Evolutionary conservation across 1,140 invertebrate species (phyloP), one percentile per base, ranked within the genome.

Genomic region (Drosophila prosaltans): DNA sequence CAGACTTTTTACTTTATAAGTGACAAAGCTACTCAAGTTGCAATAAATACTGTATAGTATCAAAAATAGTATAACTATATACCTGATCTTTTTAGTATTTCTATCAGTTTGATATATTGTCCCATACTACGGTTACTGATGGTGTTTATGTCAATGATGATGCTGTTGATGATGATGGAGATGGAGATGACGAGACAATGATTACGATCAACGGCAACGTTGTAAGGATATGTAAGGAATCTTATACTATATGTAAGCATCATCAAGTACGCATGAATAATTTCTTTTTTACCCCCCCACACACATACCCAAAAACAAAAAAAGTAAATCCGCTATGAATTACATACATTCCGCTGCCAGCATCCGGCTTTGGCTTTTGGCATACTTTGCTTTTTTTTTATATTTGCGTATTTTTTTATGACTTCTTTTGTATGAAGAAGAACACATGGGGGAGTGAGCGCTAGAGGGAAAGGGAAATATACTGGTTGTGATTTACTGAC

Each of bases 201-300:
- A 43, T 79, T 62, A 61, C 71, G 70, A 73, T 79, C 66, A 64
- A 60, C 55, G 54, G 40, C 62, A 80, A 70, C 70, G 67, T 69
- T 80, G 62, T 71, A 39, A 7, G 57, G 16, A 11, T 59, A 11
- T 24, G 48, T 51, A 11, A 11, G n/a, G 26, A 36, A 36, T 36
- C 32, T 7, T 36, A 36, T 36, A 7, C 32, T 11, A 40, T 62
- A 26, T 62, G 45, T 55, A 65, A 58, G 66, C 69, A 78, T 69
- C 74, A 80, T 83, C 76, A 79, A 79, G 54, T 83, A 59, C 58
- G 65, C 65, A 76, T 76, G 80, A 79, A 83, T 83, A 80, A 83
- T 83, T 73, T 72, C 45, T 51, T 51, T 24, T 51, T 26, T 51
- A 16, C 45, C 24, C n/a, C 21, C n/a, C 24, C n/a, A n/a, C n/a